Evolutionary conservation across 2,113 vertebrate genomes (phyloP).

Genomic region (Pterocles burchelli): DNA sequence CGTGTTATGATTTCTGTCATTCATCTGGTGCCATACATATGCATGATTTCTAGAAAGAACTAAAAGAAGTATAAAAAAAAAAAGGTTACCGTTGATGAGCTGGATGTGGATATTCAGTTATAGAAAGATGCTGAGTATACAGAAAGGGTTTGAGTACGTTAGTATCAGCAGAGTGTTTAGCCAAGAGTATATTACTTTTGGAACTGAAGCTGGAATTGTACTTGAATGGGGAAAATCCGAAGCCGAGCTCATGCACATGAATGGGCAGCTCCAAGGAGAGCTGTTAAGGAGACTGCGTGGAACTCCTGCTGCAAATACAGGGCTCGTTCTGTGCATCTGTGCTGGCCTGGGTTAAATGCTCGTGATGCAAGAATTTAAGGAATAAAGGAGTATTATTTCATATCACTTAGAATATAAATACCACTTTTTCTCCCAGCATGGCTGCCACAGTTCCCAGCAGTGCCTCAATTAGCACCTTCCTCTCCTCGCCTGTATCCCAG

Average conservation of each 20-base stretch:
- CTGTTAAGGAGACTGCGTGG: background rate
- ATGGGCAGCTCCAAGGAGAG: background rate
- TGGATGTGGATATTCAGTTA: background rate
- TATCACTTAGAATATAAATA: background rate
- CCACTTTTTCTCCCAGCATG: background rate
- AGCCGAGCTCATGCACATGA: background rate
- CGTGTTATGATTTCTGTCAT: background rate
- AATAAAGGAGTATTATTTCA: background rate
- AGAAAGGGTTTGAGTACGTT: background rate
- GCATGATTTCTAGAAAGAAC: background rate
- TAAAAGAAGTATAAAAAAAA: background rate
- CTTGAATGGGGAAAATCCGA: background rate
- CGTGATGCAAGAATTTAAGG: background rate
- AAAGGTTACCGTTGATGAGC: background rate
- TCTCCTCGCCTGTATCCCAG: background rate
- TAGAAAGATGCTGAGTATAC: background rate
- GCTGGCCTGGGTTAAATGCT: background rate
- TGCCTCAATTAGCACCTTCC: background rate
- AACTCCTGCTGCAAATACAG: background rate
- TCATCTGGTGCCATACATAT: background rate
- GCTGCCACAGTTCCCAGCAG: background rate
- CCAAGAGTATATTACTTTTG: background rate
- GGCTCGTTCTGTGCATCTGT: background rate
- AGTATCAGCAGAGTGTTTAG: background rate
- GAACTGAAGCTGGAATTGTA: background rate